Conservation (phyloP, 2,797 vertebrate genomes). For the Odontamblyopus rebecca region DNA sequence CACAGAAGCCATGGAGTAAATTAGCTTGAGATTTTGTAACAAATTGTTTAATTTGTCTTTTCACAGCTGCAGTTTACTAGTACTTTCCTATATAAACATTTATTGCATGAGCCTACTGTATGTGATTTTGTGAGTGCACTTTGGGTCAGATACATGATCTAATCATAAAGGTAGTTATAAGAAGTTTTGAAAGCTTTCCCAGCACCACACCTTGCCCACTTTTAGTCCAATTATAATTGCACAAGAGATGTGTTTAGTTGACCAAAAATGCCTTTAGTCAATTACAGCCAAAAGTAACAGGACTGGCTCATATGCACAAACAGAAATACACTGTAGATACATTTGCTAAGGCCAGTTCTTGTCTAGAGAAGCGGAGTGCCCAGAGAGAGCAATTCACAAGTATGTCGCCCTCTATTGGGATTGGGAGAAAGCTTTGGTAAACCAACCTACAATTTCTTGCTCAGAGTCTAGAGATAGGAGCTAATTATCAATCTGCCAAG, state of each 20-base stretch:
- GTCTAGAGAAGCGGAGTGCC: background rate
- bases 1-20: no score
- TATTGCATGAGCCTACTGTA: background rate
- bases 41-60: background rate
- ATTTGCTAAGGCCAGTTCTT: background rate
- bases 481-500: background rate
- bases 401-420: background rate
- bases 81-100: background rate
- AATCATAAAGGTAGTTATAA: no score
- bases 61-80: background rate
- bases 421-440: background rate
- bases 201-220: no score
- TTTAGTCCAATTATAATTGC: background rate
- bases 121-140: background rate
- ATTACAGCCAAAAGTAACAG: background rate
- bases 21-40: background rate
- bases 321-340: background rate
- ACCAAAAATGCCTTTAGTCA: background rate
- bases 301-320: background rate
- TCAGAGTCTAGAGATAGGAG: background rate
- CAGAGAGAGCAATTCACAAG: background rate
- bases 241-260: background rate
- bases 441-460: background rate
- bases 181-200: no score
- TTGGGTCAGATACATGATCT: background rate